Evolutionary conservation across 2,113 vertebrate genomes (phyloP).

Genomic region (Melanerpes formicivorus): DNA sequence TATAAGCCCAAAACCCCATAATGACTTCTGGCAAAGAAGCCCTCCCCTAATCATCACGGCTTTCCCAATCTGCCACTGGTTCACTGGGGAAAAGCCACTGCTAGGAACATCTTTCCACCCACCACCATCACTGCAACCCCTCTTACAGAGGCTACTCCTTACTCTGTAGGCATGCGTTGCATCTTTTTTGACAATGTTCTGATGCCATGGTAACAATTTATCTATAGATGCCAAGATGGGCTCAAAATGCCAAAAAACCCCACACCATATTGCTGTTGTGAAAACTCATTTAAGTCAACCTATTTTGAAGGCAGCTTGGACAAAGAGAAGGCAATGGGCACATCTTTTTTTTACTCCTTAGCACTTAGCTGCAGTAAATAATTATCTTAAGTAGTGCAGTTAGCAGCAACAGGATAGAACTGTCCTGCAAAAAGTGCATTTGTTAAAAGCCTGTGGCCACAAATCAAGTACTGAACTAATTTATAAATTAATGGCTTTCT

Average conservation of each 20-base stretch:
- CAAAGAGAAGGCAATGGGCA: background rate
- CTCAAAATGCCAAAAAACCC: slow-evolving; percentile 11
- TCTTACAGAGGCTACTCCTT: background rate
- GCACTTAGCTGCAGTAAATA: background rate
- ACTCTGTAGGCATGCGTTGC: background rate
- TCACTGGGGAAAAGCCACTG: background rate
- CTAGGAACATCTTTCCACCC: background rate
- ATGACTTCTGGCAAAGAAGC: background rate
- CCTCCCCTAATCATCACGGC: too few relatives aligned
- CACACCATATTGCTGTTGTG: background rate
- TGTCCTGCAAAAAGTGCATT: slow-evolving; percentile 29
- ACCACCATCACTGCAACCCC: background rate
- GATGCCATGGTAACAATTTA: slow-evolving; percentile 44
- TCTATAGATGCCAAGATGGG: slow-evolving; percentile 9
- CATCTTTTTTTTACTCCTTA: background rate
- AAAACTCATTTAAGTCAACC: background rate
- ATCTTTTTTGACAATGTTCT: accelerated
- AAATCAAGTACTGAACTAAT: slow-evolving; percentile 44
- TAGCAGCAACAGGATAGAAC: slow-evolving; percentile 5
- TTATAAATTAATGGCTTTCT: slow-evolving; percentile 37
- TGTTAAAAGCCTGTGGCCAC: slow-evolving; percentile 53
- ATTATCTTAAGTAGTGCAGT: background rate
- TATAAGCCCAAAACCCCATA: background rate
- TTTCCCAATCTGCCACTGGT: background rate
- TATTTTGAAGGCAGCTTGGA: background rate